A percentile compares a stretch with the other conserved stretches of the same genome.
phyloP scores from a whole-genome alignment of 2,113 vertebrate species.

The Sturnus vulgaris region DNA sequence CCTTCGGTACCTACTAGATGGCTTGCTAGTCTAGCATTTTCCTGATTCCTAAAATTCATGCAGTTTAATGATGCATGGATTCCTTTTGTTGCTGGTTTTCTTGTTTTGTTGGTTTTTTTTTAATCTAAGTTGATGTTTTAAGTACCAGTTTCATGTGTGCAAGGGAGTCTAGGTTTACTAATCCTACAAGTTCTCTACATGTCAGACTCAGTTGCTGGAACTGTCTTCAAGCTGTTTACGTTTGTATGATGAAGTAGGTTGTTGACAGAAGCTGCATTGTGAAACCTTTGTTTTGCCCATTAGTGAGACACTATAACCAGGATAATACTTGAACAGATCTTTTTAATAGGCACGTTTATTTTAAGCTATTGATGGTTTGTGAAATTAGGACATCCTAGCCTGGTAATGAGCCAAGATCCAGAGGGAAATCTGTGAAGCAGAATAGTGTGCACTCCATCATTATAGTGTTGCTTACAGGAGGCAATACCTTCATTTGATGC shows the following conservation, averaged over 20 bases:
- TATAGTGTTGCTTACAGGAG: neutral
- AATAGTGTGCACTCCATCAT: neutral
- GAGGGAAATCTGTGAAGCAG: neutral
- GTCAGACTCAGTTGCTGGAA: neutral
- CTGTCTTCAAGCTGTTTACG: neutral
- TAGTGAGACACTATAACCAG: neutral
- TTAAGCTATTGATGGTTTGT: neutral
- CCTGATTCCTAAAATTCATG: neutral
- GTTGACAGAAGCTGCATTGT: neutral
- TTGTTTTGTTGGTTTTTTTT: neutral
- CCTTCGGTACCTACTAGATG: slow-evolving; percentile 72
- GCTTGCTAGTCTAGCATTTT: slow-evolving; percentile 65
- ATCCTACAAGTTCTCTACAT: slow-evolving; percentile 44
- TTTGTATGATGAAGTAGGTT: neutral
- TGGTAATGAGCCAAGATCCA: neutral
- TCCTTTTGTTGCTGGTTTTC: neutral
- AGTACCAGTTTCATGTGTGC: slow-evolving; percentile 39
- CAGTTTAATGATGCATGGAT: neutral
- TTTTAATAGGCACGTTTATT: neutral
- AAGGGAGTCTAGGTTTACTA: slow-evolving; percentile 35
- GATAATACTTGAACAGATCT: neutral
- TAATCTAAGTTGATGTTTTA: slow-evolving; percentile 46
- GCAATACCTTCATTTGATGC: neutral
- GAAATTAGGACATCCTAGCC: neutral
- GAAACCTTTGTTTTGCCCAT: neutral